A percentile compares a stretch with the other conserved stretches of the same genome.
phyloP scores from a whole-genome alignment of 2,113 vertebrate species.

The Podilymbus podiceps region DNA sequence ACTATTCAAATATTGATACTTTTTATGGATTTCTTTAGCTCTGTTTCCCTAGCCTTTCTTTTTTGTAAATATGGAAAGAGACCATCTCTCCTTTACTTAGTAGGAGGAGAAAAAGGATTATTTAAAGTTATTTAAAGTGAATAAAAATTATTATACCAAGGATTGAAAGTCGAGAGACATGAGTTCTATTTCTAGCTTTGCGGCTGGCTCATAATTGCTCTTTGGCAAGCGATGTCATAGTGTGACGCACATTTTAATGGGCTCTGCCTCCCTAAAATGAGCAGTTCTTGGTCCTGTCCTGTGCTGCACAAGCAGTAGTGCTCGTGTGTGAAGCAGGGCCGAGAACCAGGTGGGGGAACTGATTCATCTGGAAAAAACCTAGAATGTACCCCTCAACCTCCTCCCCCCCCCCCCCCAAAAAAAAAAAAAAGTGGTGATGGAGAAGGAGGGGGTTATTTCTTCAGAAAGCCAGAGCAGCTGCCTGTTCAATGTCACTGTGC shows the following conservation, averaged over 20 bases:
- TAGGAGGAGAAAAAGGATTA: neutral
- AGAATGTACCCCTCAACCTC: too few relatives aligned
- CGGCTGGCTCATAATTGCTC: slow-evolving; percentile 19
- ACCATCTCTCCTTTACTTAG: neutral
- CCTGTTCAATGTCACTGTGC: neutral
- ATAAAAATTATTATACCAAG: neutral
- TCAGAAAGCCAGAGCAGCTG: neutral
- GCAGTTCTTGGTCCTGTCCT: neutral
- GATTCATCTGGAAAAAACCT: neutral
- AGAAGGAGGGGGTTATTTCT: neutral
- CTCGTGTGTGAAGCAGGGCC: neutral
- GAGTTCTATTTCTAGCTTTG: slow-evolving; percentile 31
- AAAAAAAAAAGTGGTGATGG: neutral
- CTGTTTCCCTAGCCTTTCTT: neutral
- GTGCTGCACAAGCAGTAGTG: neutral
- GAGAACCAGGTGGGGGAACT: neutral
- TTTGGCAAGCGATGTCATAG: neutral
- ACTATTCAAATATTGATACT: neutral
- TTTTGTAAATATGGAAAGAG: neutral
- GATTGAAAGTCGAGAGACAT: slow-evolving; percentile 6
- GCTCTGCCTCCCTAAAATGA: neutral
- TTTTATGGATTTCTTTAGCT: neutral
- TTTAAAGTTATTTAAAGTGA: slow-evolving; percentile 6
- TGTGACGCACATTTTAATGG: neutral
- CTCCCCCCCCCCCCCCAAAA: neutral